These are phyloP conservation scores for Haliclona indistincta DNA, from an alignment of 37 sponge, comb jelly and placozoan species.

Conservation along the genomic window DNA sequence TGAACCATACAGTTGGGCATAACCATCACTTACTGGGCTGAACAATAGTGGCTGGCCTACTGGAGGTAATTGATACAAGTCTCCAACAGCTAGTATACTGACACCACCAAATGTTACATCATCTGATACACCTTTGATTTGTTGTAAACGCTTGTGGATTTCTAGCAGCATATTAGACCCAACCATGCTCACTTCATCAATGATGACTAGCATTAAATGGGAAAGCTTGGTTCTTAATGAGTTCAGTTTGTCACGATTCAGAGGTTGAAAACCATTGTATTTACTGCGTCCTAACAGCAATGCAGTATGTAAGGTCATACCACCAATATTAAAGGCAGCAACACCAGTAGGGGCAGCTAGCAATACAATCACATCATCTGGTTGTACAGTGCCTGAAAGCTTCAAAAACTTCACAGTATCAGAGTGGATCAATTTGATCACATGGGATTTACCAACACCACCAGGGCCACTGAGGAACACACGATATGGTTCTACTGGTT, in stretches of 20 bases:
- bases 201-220: slow-evolving; percentile 31
- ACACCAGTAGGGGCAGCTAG: slow-evolving; percentile 15
- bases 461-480: slow-evolving; percentile 45
- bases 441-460: slow-evolving; percentile 53
- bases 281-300: slow-evolving; percentile 4
- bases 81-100: slow-evolving; percentile 41
- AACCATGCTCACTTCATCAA: slow-evolving; percentile 67
- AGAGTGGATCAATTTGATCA: slow-evolving; percentile 34
- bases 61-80: slow-evolving; percentile 43
- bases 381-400: slow-evolving; percentile 5
- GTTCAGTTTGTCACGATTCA: slow-evolving; percentile 21
- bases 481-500: slow-evolving; percentile 3
- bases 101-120: slow-evolving; percentile 30
- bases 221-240: slow-evolving; percentile 15
- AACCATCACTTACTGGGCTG: slow-evolving; percentile 10
- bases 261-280: slow-evolving; percentile 13
- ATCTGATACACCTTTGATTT: slow-evolving; percentile 21
- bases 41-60: slow-evolving; percentile 20
- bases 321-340: slow-evolving; percentile 20
- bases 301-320: slow-evolving; percentile 1
- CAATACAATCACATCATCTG: slow-evolving; percentile 27
- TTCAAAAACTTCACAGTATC: slow-evolving; percentile 30
- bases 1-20: slow-evolving; percentile 36
- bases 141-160: slow-evolving; percentile 36
- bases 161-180: slow-evolving; percentile 28